Base-by-base conservation (phyloP, 2,797 vertebrate genomes). In the Sebastes steindachneri region DNA sequence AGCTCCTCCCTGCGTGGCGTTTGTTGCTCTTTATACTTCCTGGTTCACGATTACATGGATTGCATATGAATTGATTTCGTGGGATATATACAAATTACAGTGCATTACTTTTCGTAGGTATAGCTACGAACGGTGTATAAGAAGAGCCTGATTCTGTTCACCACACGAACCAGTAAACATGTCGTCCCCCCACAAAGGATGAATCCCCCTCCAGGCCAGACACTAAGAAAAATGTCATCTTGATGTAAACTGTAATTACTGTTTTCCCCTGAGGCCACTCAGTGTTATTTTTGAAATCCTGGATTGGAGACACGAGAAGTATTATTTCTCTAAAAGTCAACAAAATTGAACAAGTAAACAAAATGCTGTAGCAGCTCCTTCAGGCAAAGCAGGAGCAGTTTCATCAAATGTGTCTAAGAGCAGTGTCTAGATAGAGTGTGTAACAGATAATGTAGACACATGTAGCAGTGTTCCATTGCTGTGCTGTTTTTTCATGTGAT, bases 211-310 rank as follows among this genome's bases (percentile, higher is more conserved):
- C 6, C 14, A 51, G 3, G 29, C 37, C 73, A 62, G 41, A 69
- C 37, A 37, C n/a, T 11, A 37, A 69, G 19, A 14, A 37, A 70
- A 55, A 1, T 57, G 41, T 80, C 59, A n/a, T n/a, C 19, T n/a
- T 60, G 45, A 83, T 85, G 71, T 65, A 33, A 51, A 11, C 21
- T 79, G 21, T 31, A 70, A 77, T 75, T 53, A 51, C 17, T 23
- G 23, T 64, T 60, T 67, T 64, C 31, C 14, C 48, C 19, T 12
- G 9, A 37, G n/a, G 51, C 31, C 17, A 10, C 59, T 58, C 1
- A 0, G 9, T 70, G 63, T 67, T 15, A 45, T 59, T 63, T 63
- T 21, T 37, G 17, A 71, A 29, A 37, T 71, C 33, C 21, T 41
- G 29, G 51, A 54, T n/a, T 53, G 26, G 23, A 66, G 45, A 72